Evolutionary conservation across 2,113 vertebrate genomes (phyloP).

Genomic region (Leucoraja erinaceus): DNA sequence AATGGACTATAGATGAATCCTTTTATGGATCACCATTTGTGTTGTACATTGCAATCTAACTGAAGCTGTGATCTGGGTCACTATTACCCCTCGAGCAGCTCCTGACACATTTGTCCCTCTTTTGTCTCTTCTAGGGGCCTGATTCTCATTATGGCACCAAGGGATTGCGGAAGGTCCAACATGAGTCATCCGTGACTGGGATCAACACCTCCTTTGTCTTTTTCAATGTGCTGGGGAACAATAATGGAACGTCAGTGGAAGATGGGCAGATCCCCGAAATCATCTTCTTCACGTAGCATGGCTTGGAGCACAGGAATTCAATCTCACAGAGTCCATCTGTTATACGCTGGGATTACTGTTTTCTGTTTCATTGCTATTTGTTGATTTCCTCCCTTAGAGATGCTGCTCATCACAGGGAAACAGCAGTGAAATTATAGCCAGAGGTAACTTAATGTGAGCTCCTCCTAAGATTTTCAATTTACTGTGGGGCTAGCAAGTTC

Average conservation of each 20-base stretch:
- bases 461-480: not conserved
- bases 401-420: not conserved
- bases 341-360: not conserved
- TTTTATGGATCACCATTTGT: not conserved
- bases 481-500: not conserved
- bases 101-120: not conserved
- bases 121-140: conserved; percentile 63
- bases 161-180: conserved; percentile 81
- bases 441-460: not conserved
- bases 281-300: conserved; percentile 78
- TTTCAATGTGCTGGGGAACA: conserved; percentile 86
- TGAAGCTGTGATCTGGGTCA: not conserved
- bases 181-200: conserved; percentile 66
- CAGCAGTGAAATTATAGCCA: conserved; percentile 3
- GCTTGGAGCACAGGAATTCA: not conserved
- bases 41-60: not conserved
- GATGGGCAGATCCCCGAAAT: conserved; percentile 94
- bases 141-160: conserved; percentile 92
- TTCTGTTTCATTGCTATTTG: not conserved
- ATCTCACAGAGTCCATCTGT: not conserved
- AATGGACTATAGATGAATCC: not conserved
- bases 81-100: not conserved
- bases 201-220: conserved; percentile 87
- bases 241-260: conserved; percentile 90
- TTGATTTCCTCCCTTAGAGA: not conserved